A percentile compares a stretch with the other conserved stretches of the same genome.
phyloP scores from a whole-genome alignment of 2,113 vertebrate genomes.

The Panthera leo region DNA sequence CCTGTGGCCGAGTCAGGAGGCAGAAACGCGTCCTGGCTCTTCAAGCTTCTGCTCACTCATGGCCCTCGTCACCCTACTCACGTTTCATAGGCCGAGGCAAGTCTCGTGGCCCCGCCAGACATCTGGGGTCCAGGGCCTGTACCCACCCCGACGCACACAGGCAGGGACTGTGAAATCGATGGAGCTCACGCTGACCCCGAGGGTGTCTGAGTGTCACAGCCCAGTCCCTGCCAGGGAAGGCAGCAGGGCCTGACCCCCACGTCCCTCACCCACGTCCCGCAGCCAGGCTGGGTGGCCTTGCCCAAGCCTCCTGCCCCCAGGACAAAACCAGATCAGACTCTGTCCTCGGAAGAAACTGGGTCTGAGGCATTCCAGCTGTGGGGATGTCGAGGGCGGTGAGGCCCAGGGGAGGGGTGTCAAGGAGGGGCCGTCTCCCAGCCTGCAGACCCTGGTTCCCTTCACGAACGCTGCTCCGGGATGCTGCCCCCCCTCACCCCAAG shows the following conservation, averaged over 20 bases:
- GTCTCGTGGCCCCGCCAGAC: not conserved
- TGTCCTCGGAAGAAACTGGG: not conserved
- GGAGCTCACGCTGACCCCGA: not conserved
- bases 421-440: not conserved
- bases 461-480: not conserved
- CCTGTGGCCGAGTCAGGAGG: not conserved
- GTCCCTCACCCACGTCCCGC: accelerated
- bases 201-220: not conserved
- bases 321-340: not conserved
- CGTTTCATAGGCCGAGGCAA: accelerated
- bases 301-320: not conserved
- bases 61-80: not conserved
- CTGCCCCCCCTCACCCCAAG: not conserved
- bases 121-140: not conserved
- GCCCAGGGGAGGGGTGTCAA: accelerated
- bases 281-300: not conserved
- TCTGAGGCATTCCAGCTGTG: not conserved
- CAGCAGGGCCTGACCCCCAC: not conserved
- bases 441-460: not conserved
- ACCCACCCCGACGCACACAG: not conserved
- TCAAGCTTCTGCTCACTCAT: accelerated
- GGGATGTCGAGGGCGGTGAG: not conserved
- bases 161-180: not conserved
- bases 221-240: not conserved
- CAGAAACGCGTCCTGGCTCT: accelerated